Evolutionary conservation across 1,140 invertebrate species (phyloP).

Genomic region (Drosophila sp.): DNA sequence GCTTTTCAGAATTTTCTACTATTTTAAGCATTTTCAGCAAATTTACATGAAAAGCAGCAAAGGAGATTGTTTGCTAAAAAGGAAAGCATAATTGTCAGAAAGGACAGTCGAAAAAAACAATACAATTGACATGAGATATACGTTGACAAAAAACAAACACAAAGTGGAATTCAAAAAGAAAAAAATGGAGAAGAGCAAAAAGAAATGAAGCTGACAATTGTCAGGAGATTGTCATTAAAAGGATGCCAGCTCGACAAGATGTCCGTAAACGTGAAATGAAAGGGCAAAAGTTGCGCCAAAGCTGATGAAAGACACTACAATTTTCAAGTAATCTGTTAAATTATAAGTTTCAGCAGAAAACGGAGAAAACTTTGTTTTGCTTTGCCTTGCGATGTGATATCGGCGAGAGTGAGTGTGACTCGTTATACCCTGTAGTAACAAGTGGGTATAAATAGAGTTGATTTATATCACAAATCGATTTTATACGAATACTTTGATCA

Average conservation of each 20-base stretch:
- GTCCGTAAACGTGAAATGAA: constrained; percentile 15
- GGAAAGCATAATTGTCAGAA: constrained; percentile 63
- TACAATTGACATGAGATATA: constrained; percentile 61
- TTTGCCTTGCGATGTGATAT: no score
- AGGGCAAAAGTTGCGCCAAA: constrained; percentile 29
- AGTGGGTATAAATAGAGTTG: no score
- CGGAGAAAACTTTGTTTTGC: constrained; percentile 13
- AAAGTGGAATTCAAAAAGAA: constrained; percentile 8
- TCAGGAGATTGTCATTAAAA: constrained; percentile 48
- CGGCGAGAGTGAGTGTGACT: neutral
- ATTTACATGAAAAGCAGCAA: constrained; percentile 22
- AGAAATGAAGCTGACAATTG: constrained; percentile 28
- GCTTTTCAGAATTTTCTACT: constrained; percentile 42
- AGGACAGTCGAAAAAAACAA: constrained; percentile 65
- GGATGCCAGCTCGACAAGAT: constrained; percentile 31
- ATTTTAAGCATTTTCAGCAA: constrained; percentile 10
- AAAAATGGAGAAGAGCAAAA: constrained; percentile 16
- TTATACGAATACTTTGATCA: no score
- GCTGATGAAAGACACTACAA: constrained; percentile 25
- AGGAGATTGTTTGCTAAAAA: constrained; percentile 53
- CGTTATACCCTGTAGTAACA: neutral
- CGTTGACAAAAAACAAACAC: constrained; percentile 3
- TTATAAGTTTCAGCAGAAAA: constrained; percentile 42
- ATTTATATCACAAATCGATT: no score
- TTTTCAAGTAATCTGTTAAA: constrained; percentile 45